Evolutionary conservation across 1,140 invertebrate genomes (phyloP).

Genomic region (Phenacoccus solenopsis): DNA sequence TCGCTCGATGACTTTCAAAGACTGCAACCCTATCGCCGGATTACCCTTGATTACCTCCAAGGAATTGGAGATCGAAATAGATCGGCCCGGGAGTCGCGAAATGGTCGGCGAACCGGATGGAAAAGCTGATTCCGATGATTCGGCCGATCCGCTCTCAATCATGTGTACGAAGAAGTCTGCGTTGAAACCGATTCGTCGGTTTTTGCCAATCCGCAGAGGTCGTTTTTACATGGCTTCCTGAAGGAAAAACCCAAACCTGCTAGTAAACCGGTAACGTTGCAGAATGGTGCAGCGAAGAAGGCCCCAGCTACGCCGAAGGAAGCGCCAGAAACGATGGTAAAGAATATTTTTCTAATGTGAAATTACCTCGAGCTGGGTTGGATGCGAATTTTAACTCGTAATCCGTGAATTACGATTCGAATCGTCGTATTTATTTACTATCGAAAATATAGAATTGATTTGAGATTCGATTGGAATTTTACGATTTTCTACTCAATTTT

Average conservation of each 20-base stretch:
- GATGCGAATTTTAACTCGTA: no score
- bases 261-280: slow-evolving; percentile 39
- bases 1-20: slow-evolving; percentile 41
- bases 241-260: slow-evolving; percentile 49
- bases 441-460: no score
- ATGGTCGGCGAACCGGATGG: slow-evolving; percentile 67
- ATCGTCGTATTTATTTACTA: no score
- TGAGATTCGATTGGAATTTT: no score
- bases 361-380: no score
- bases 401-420: no score
- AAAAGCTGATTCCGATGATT: slow-evolving; percentile 58
- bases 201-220: slow-evolving; percentile 39
- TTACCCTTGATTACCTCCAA: neutral
- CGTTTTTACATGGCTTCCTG: slow-evolving; percentile 49
- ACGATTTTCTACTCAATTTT: no score
- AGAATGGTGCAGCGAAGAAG: neutral
- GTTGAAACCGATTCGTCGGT: neutral
- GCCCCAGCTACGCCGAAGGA: no score
- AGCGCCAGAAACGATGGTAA: no score
- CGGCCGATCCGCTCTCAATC: slow-evolving; percentile 36
- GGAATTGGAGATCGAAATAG: neutral
- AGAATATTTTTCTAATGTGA: no score
- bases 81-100: slow-evolving; percentile 44
- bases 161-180: slow-evolving; percentile 33
- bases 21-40: slow-evolving; percentile 29